These are phyloP conservation scores for Xanthia icteritia DNA, from an alignment of 2,888 invertebrate genomes.

Conservation along the genomic window DNA sequence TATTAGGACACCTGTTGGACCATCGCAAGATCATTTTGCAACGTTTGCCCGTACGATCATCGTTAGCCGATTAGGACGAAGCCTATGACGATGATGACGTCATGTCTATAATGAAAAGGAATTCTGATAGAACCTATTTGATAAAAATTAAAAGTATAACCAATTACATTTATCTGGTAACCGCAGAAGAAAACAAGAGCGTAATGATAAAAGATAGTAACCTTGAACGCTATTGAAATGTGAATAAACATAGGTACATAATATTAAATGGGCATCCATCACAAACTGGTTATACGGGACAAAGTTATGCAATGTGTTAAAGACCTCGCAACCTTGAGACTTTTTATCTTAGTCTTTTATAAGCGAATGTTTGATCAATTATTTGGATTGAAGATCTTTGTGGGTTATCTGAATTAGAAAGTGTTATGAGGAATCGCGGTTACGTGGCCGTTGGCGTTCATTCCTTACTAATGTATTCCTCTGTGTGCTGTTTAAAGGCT, in stretches of 20 bases:
- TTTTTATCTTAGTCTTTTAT: not conserved
- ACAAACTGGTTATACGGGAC: slow-evolving; percentile 14
- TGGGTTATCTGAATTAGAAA: not conserved
- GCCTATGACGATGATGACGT: no score
- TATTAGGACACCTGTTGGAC: no score
- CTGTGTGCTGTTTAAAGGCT: not conserved
- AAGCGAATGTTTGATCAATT: not conserved
- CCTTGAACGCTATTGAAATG: slow-evolving; percentile 13
- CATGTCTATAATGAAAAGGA: not conserved
- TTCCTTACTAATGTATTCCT: not conserved
- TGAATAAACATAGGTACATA: not conserved
- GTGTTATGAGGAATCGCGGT: not conserved
- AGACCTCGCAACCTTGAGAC: slow-evolving; percentile 18
- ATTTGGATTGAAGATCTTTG: not conserved
- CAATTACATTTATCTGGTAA: not conserved
- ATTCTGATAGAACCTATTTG: not conserved
- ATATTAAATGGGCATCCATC: not conserved
- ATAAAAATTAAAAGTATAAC: not conserved
- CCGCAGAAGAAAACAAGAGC: not conserved
- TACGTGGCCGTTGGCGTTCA: not conserved
- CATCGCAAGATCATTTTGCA: no score
- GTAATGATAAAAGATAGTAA: slow-evolving; percentile 2
- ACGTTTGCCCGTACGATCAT: no score
- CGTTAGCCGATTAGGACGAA: no score
- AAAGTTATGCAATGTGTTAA: slow-evolving; percentile 13